phyloP scores from a whole-genome alignment of 2,113 vertebrate species.

The Laterallus jamaicensis region DNA sequence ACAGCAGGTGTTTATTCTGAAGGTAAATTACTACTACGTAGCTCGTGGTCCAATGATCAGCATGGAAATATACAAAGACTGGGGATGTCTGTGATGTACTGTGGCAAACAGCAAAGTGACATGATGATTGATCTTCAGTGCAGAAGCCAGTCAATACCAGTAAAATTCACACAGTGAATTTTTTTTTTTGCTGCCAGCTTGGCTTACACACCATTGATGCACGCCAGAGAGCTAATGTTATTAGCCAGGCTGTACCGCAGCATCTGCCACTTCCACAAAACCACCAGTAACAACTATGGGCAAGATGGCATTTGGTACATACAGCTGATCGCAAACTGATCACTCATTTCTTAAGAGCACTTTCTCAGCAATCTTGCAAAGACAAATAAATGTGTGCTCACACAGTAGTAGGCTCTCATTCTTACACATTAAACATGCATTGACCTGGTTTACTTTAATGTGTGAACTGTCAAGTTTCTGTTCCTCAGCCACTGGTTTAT shows the following conservation, averaged over 20 bases:
- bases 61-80: background rate
- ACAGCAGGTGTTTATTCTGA: background rate
- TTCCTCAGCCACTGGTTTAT: background rate
- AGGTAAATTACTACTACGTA: background rate
- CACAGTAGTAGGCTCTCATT: background rate
- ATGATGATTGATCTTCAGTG: background rate
- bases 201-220: background rate
- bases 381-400: background rate
- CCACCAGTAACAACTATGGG: background rate
- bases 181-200: background rate
- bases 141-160: background rate
- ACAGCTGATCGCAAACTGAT: background rate
- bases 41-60: background rate
- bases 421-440: background rate
- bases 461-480: background rate
- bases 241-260: background rate
- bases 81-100: background rate
- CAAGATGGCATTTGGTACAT: background rate
- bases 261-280: background rate
- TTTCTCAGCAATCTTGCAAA: background rate
- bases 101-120: background rate
- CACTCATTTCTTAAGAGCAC: background rate
- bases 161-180: background rate
- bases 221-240: background rate
- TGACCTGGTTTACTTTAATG: background rate